Evolutionary conservation across 2,888 invertebrate species (phyloP).

Genomic region (Tipula unca): DNA sequence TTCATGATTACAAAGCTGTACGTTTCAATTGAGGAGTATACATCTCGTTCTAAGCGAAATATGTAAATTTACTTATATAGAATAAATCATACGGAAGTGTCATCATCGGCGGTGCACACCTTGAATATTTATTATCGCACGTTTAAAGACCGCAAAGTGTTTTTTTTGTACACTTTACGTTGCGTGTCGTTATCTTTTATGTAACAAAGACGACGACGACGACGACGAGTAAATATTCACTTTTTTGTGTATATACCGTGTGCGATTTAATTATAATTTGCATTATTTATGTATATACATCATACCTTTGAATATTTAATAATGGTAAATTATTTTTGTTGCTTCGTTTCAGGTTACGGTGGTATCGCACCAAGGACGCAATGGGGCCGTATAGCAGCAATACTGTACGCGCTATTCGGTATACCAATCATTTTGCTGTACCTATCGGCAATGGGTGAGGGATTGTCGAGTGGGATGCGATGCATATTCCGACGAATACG

Average conservation of each 20-base stretch:
- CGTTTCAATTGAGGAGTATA: no score
- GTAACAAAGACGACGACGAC: no score
- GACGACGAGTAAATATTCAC: no score
- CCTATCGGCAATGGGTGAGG: constrained; percentile 78
- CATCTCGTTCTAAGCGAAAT: no score
- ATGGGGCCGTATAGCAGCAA: constrained; percentile 68
- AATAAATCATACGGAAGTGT: no score
- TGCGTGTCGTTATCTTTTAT: no score
- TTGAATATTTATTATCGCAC: no score
- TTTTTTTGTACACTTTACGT: no score
- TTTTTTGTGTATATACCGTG: no score
- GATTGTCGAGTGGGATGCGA: constrained; percentile 70
- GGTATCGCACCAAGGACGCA: constrained; percentile 72
- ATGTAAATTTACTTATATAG: no score
- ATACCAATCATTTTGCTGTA: constrained; percentile 84
- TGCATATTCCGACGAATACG: constrained; percentile 55
- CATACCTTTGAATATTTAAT: not conserved
- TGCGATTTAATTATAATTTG: not conserved
- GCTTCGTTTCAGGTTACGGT: constrained; percentile 61
- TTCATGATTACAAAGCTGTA: not conserved
- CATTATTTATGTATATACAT: not conserved
- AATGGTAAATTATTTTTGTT: not conserved
- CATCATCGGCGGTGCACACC: no score
- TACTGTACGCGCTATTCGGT: constrained; percentile 75
- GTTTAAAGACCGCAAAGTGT: no score